A percentile compares a stretch with the other conserved stretches of the same genome.
phyloP scores from a whole-genome alignment of 1,140 invertebrate genomes.

The Aporrectodea caliginosa region DNA sequence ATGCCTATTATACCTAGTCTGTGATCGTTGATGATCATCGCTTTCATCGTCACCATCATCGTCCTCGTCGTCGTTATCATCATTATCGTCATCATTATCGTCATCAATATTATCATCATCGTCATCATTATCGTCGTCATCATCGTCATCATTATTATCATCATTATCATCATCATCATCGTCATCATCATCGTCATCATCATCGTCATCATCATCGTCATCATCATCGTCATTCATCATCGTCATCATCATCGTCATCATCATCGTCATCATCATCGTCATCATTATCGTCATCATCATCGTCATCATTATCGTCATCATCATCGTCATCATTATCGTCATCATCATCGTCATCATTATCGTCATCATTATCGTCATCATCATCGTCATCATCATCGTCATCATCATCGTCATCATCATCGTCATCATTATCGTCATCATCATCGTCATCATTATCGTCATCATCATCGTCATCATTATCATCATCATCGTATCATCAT shows the following conservation, averaged over 20 bases:
- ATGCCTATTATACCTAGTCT: too few species aligned
- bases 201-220: background rate
- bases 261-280: conserved; percentile 1
- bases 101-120: background rate
- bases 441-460: background rate
- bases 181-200: background rate
- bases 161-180: conserved; percentile 5
- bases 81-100: conserved; percentile 5
- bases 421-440: conserved; percentile 1
- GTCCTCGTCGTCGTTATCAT: conserved; percentile 5
- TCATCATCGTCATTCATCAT: background rate
- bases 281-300: conserved; percentile 9
- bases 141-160: conserved; percentile 1
- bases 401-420: conserved; percentile 10
- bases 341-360: background rate
- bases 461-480: conserved; percentile 3
- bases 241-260: background rate
- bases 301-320: conserved; percentile 8
- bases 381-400: conserved; percentile 8
- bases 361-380: conserved; percentile 5
- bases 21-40: too few species aligned
- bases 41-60: conserved; percentile 2
- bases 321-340: conserved; percentile 4
- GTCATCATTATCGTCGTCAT: background rate
- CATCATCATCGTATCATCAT: too few species aligned